Base-by-base conservation (phyloP, 2,888 invertebrate genomes). In the Blastobasis lacticolella region DNA sequence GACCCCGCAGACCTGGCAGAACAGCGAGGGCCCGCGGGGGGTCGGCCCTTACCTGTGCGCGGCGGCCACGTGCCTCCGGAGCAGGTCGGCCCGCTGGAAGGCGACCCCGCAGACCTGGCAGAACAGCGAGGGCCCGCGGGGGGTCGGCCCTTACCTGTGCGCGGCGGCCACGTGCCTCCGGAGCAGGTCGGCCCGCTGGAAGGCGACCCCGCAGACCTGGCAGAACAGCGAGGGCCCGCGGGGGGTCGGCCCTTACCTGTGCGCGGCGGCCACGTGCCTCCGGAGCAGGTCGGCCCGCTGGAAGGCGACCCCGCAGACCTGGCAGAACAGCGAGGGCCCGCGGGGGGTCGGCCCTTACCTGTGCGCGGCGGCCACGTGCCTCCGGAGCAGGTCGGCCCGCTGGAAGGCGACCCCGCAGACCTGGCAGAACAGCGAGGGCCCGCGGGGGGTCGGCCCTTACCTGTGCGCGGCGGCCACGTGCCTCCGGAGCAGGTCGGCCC, bases 341-440 rank as follows among this genome's bases (percentile, higher is more conserved):
- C 83, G 78, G 61, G n/a, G n/a, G n/a, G n/a, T n/a, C n/a, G n/a
- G 44, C 54, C 53, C 52, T 55, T 51, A 41, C 88, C 82, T 87
- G 57, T 88, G 88, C 4, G 88, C 88, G 0, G 88, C 86, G 46
- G 92, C 90, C 37, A 90, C 90, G 69, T 95, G 95, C 8, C 94
- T 86, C 51, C 92, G 89, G 51, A 95, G 81, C 62, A 94, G 84
- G 72, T 95, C 95, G 45, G 93, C 90, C 10, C 94, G 89, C 69
- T 94, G 93, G 80, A 95, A 95, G 1, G 93, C 92, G 61, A 94
- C 91, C 47, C 94, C 95, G 67, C 95, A 95, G 54, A 93, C 92
- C 57, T 91, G 91, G 67, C 95, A 95, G 78, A 90, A 91, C 54
- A 89, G 74, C 62, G 86, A 86, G n/a, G 84, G 86, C 6, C 82